Base-by-base conservation (phyloP, 2,797 vertebrate genomes). In the Acrossocheilus fasciatus region DNA sequence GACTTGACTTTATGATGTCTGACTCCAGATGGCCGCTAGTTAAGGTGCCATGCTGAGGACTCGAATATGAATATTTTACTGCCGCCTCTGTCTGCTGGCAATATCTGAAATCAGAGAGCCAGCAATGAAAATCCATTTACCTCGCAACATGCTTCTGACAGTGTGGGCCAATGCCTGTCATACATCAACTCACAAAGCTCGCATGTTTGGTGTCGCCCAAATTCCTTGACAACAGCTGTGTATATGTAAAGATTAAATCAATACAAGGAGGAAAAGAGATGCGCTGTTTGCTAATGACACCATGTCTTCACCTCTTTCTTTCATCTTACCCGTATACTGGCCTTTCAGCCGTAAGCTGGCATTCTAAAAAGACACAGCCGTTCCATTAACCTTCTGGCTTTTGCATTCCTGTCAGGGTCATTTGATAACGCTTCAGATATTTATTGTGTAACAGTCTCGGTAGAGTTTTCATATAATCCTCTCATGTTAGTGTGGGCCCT, bases 171-270 rank as follows among this genome's bases (percentile, higher is more conserved):
- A 50, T 30, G 36, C 69, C 92, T 89, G 95, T 89, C 93, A 94
- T 80, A 93, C 94, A 93, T 93, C 93, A 92, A 86, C 92, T 92
- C 90, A 94, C 91, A 92, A 90, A 94, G 93, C 62, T 81, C 11
- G 30, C 59, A 66, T 93, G 91, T 94, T 96, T 95, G 94, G 92
- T 92, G 93, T 92, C 94, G 88, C 91, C 93, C 92, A 93, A 94
- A 96, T 96, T 96, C 94, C 93, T 95, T 89, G 90, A 92, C 94
- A 94, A 94, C 96, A 98, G 95, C 95, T 97, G 96, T 97, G 95
- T 96, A 97, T 97, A 96, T 92, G 93, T 93, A 95, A 93, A 95
- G 93, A 94, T 93, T 88, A 90, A 91, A 91, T 70, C 93, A 91
- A 93, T 78, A 92, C 92, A 91, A 79, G 52, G 43, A n/a, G 92